Evolutionary conservation across 92 coral and sea anemone species (phyloP).

Genomic region (Parazoanthus swiftii): DNA sequence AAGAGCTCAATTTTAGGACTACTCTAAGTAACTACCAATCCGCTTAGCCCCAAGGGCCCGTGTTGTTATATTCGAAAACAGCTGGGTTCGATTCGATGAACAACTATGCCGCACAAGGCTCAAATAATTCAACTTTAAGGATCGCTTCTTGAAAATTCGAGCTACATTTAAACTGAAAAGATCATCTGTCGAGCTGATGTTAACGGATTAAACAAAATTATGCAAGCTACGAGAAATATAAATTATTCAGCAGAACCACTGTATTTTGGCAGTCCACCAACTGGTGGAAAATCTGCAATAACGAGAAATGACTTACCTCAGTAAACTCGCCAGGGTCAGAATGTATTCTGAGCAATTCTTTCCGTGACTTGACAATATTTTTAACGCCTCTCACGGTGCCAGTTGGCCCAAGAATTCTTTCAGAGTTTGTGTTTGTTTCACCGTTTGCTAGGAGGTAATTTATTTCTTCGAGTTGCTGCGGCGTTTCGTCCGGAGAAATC

Average conservation of each 20-base stretch:
- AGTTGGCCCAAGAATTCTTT: slow-evolving; percentile 74
- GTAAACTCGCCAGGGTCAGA: slow-evolving; percentile 31
- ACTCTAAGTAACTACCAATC: no score
- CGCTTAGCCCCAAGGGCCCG: neutral
- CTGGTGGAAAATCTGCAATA: slow-evolving; percentile 27
- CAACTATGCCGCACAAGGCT: no score
- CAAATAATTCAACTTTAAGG: neutral
- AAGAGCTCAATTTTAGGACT: no score
- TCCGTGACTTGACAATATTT: slow-evolving; percentile 81
- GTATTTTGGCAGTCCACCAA: slow-evolving; percentile 8
- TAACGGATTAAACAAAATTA: slow-evolving; percentile 7
- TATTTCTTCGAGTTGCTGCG: neutral
- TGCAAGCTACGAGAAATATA: slow-evolving; percentile 6
- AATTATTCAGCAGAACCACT: slow-evolving; percentile 24
- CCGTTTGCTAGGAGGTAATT: neutral
- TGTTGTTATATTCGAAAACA: neutral
- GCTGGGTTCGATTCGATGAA: neutral
- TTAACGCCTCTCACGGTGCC: slow-evolving; percentile 96
- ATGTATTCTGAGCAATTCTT: slow-evolving; percentile 53
- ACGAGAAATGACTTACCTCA: slow-evolving; percentile 51
- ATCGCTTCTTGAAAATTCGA: neutral
- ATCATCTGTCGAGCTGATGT: neutral
- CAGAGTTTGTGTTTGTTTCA: slow-evolving; percentile 17
- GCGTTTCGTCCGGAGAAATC: slow-evolving; percentile 14
- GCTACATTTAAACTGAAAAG: neutral